Base-by-base conservation (phyloP, 1,140 invertebrate genomes). In the Bombyx mandarina region DNA sequence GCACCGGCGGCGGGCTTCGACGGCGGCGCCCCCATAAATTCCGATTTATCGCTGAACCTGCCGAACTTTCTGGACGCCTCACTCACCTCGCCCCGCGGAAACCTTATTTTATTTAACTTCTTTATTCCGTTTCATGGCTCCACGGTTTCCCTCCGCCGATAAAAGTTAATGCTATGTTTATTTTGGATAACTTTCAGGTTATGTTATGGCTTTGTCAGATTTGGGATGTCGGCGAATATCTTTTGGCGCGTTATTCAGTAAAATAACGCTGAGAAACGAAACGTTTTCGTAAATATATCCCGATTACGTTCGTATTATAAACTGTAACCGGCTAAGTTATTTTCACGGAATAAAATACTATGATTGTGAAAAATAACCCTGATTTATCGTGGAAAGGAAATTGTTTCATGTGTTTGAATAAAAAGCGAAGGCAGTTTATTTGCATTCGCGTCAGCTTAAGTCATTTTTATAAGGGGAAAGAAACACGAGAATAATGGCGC, bases 31-130 rank as follows among this genome's bases (percentile, higher is more conserved):
- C 63, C 66, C 71, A 79, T 82, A 79, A 79, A 78, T 79, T 71
- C 67, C 65, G 65, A 72, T 77, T 79, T 82, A 79, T 79, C 76
- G 75, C 63, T 57, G 45, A 74, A 77, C 74, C 74, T 78, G 75
- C 75, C 75, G 71, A 82, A 78, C 69, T 82, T 78, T 77, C 69
- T 69, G 69, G 73, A 72, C 71, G 67, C 66, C 71, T 77, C 74
- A 72, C 69, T 74, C 68, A 65, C 66, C 69, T 65, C 71, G 54
- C 66, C 63, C 75, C 60, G 64, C 60, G 62, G 59, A 76, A 67
- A 74, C 69, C 71, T 67, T 74, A 72, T 76, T 76, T 76, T 78
- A 76, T 80, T 75, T 73, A 73, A 77, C 71, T 77, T 71, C 71
- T 71, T 73, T 69, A 75, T 72, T 65, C 66, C 63, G 57, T 57